Conservation (phyloP, 2,888 invertebrate species). For the Zaprionus lineosus region DNA sequence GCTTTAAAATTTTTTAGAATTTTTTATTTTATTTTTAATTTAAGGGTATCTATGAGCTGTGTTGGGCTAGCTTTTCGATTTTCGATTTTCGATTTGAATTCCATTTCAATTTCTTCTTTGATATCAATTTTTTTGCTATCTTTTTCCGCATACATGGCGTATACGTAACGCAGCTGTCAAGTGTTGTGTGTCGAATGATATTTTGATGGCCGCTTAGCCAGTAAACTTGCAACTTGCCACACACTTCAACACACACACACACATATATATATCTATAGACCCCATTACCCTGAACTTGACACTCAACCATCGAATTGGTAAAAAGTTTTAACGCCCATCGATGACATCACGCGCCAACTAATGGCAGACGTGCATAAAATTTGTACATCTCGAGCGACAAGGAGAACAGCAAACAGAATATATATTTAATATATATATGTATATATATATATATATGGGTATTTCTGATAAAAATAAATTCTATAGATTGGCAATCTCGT, state of each 20-base stretch:
- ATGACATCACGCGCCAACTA: conserved; percentile 59
- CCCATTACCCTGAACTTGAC: conserved; percentile 59
- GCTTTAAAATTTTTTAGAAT: too few relatives aligned
- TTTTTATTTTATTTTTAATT: too few relatives aligned
- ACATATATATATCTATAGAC: too few relatives aligned
- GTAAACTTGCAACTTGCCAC: conserved; percentile 36
- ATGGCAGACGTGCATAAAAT: conserved; percentile 61
- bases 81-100: too few relatives aligned
- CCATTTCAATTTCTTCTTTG: neutral
- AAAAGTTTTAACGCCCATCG: conserved; percentile 40
- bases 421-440: conserved; percentile 19
- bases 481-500: conserved; percentile 33
- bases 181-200: conserved; percentile 27
- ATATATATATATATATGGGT: neutral
- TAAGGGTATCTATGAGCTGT: too few relatives aligned
- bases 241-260: too few relatives aligned
- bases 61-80: too few relatives aligned
- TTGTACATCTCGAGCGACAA: conserved; percentile 20
- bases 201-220: conserved; percentile 54
- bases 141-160: conserved; percentile 5
- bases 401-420: too few relatives aligned
- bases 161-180: conserved; percentile 49
- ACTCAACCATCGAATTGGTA: conserved; percentile 26
- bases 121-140: neutral
- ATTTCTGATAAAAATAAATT: conserved; percentile 5